Base-by-base conservation (phyloP, 1,140 invertebrate genomes). In the Saxidomus purpurata region DNA sequence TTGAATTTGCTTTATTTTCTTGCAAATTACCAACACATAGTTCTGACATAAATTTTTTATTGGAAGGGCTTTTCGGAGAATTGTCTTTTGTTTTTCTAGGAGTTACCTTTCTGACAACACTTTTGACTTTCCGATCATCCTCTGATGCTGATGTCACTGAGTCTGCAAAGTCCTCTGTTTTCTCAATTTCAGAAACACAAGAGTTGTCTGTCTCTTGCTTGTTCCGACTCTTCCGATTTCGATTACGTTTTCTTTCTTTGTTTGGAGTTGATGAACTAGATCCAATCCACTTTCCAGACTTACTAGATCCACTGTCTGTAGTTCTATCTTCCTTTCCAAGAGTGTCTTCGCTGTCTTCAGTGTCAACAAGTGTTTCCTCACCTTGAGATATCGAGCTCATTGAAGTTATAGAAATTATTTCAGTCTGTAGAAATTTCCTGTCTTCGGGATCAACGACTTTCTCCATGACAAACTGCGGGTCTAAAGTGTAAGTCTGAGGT, bases 351-450 rank as follows among this genome's bases (percentile, higher is more conserved):
- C 71, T 71, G 9, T 31, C 34, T n/a, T 38, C 43, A 76, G 4
- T 31, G 25, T 34, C 76, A 17, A 19, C 28, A 17, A 19, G 19
- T 4, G 28, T 79, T 38, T 52, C 49, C 36, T 79, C 67, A 25
- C 25, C 19, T 13, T 36, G 6, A n/a, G 49, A 49, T 34, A 74
- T 15, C 13, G 67, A 71, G 36, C 47, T 38, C 9, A 85, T 22
- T 43, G 83, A 55, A 11, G 83, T 85, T 74, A 85, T 85, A 28
- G 83, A 85, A 38, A 85, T 40, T 34, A 85, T 85, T 55, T 85
- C 83, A 17, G 83, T 74, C 31, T 85, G 40, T 13, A 85, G 61
- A 47, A 85, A 85, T 19, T 74, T 85, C 34, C 28, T 4, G 19
- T 43, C 63, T 6, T 74, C 83, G 52, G 83, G 67, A 47, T 74